Conservation (phyloP, 2,888 invertebrate species). For the Metopia argyrocephala region DNA sequence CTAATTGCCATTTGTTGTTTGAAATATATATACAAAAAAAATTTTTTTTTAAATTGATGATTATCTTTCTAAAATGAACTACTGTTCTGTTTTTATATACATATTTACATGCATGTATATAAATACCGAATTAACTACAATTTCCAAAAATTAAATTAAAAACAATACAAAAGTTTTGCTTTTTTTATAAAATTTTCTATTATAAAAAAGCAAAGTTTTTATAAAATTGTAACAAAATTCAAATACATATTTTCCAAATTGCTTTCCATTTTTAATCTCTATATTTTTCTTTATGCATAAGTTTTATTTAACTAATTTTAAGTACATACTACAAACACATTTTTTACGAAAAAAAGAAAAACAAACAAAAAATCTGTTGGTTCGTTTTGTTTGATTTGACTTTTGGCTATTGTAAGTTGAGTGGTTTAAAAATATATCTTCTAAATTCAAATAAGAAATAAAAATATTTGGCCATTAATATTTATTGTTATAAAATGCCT, state of each 20-base stretch:
- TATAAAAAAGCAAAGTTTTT: conserved; percentile 42
- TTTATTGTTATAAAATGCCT: neutral
- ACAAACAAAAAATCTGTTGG: conserved; percentile 22
- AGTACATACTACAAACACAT: no score
- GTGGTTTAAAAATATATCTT: conserved; percentile 21
- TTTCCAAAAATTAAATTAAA: conserved; percentile 32
- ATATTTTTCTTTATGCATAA: neutral
- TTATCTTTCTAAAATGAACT: no score
- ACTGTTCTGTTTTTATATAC: no score
- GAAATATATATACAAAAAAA: conserved; percentile 4
- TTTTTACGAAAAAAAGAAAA: no score
- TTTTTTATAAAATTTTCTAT: conserved; percentile 23
- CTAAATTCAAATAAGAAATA: neutral
- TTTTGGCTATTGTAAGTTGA: conserved; percentile 58
- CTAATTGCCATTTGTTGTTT: conserved; percentile 58
- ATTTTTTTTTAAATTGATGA: no score
- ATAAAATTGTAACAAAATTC: conserved; percentile 40
- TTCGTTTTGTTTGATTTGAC: conserved; percentile 57
- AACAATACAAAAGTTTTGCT: conserved; percentile 41
- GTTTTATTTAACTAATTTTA: conserved; percentile 5
- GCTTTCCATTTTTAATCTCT: neutral
- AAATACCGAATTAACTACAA: conserved; percentile 28
- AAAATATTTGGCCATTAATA: neutral
- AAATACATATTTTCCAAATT: neutral
- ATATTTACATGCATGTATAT: no score